Conservation (phyloP, 2,113 vertebrate species). For the Apodemus sylvaticus region DNA sequence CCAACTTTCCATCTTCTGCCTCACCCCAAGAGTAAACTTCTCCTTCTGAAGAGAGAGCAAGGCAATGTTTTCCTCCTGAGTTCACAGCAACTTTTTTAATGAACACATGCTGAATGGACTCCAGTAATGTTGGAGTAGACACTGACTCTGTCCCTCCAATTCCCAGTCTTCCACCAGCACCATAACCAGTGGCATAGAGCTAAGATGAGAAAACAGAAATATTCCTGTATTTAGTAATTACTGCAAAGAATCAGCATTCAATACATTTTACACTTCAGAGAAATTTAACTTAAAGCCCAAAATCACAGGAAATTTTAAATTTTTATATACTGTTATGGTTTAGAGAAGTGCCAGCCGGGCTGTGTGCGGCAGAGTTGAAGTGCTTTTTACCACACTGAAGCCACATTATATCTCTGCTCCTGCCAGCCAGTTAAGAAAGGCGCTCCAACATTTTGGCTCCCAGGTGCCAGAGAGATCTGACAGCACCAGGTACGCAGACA, state of each 20-base stretch:
- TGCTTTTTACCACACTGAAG: too few species aligned
- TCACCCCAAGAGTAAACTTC: conserved; percentile 99
- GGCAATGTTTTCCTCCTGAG: conserved; percentile 98
- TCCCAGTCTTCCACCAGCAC: conserved; percentile 96
- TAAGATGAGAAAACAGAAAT: conserved; percentile 73
- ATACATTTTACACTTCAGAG: background rate
- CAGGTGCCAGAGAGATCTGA: too few species aligned
- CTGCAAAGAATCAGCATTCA: background rate
- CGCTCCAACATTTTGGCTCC: too few species aligned
- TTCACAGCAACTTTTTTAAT: conserved; percentile 99
- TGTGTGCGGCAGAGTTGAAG: too few species aligned
- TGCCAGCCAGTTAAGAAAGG: too few species aligned
- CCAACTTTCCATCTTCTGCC: conserved; percentile 97
- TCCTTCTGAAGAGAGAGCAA: conserved; percentile 97
- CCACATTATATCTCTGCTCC: too few species aligned
- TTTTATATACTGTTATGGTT: background rate
- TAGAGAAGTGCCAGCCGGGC: background rate
- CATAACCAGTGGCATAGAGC: conserved; percentile 98
- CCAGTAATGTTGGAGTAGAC: conserved; percentile 96
- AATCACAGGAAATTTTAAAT: background rate
- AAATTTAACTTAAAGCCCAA: background rate
- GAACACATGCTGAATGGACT: conserved; percentile 98
- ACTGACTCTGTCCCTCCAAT: conserved; percentile 98
- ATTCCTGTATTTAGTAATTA: background rate
- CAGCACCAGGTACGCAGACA: too few species aligned